Evolutionary conservation across 2,888 invertebrate species (phyloP), one percentile per base, ranked within the genome.

Genomic region (Drosophila tripunctata): DNA sequence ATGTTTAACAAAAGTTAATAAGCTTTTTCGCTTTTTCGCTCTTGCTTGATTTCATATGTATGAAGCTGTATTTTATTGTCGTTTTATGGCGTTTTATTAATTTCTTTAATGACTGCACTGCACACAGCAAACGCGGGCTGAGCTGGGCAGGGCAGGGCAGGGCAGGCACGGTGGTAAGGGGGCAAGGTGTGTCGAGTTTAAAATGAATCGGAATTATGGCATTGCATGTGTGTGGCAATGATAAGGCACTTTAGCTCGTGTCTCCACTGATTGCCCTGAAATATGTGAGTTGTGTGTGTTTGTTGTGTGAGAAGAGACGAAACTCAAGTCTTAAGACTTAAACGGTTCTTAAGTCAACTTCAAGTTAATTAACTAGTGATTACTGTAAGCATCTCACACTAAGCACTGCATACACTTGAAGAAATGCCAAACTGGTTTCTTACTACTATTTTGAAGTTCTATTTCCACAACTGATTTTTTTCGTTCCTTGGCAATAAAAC

Each of bases 61-160:
- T 65, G 69, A 72, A 67, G 64, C 74, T 65, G 74, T 44, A 57
- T 73, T 78, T 81, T 78, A 81, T 82, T 79, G 80, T 69, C 76
- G 65, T 79, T 81, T 81, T 71, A 85, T 74, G 67, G 76, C 79
- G 69, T 82, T 81, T 81, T 81, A 82, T 86, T 85, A 76, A 86
- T 85, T 85, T 79, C 73, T 60, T 74, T 66, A 74, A 71, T 68
- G 62, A 57, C 54, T 21, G 40, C 51, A 51, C 27, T 40, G 24
- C 24, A 45, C 43, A 38, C 43, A 64, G 65, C 40, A 55, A 62
- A 45, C n/a, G n/a, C n/a, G n/a, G n/a, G n/a, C n/a, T 52, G 41
- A 58, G 12, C 14, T 22, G 31, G 50, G 36, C 1, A 8, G 1
- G 10, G 15, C 3, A 27, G 0, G 17, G 14, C 24, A 17, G n/a